Conservation (phyloP, 2,113 vertebrate genomes). For the Eulemur macaco region DNA sequence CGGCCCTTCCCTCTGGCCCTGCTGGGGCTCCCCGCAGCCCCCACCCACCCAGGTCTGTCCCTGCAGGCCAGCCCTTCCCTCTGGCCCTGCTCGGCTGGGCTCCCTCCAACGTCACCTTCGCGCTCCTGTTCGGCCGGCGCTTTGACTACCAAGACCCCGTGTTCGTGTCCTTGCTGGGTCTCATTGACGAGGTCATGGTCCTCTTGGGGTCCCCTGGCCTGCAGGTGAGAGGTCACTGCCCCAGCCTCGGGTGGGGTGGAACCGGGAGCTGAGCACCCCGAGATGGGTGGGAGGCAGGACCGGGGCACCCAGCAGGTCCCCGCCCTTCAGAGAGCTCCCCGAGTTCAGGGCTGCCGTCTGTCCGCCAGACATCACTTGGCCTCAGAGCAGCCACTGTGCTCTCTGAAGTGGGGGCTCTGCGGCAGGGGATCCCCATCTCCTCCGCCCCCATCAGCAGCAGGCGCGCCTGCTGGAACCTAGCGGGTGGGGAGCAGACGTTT, state of each 20-base stretch:
- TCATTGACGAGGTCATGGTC: conserved; percentile 86
- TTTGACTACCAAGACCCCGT: conserved; percentile 84
- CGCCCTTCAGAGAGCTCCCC: accelerated
- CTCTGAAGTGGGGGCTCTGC: background rate
- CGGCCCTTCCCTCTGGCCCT: conserved; percentile 79
- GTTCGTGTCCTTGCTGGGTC: conserved; percentile 81
- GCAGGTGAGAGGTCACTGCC: conserved; percentile 74
- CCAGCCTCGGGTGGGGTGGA: accelerated
- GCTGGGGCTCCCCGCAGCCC: background rate
- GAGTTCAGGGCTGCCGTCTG: accelerated
- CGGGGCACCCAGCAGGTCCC: accelerated
- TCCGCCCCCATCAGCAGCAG: accelerated
- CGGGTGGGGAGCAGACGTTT: accelerated
- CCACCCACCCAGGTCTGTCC: background rate
- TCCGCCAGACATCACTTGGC: background rate
- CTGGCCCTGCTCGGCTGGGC: conserved; percentile 82
- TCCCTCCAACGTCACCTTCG: conserved; percentile 85
- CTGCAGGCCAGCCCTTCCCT: conserved; percentile 81
- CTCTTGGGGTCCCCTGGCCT: conserved; percentile 84
- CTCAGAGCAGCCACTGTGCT: background rate
- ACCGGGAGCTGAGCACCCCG: background rate
- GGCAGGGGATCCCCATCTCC: background rate
- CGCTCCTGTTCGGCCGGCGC: conserved; percentile 84
- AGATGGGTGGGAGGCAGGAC: background rate
- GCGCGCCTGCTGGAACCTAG: background rate